These are phyloP conservation scores for Sander vitreus DNA, from an alignment of 2,113 vertebrate genomes.

Conservation along the genomic window DNA sequence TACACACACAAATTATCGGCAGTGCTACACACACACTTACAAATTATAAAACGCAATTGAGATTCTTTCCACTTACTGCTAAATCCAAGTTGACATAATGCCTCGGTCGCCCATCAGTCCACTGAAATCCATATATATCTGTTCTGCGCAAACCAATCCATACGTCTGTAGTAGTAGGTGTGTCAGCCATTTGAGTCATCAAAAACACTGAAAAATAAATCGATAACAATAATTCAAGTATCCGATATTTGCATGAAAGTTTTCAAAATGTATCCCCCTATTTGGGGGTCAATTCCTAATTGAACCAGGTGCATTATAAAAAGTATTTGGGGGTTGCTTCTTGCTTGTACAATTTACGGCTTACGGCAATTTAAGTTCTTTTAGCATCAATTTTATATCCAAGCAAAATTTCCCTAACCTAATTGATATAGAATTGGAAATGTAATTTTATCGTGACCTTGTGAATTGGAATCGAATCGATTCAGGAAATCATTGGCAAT, in stretches of 20 bases:
- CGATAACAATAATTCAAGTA: background rate
- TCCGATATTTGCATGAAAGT: background rate
- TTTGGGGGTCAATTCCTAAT: too few relatives aligned
- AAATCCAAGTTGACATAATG: slow-evolving; percentile 71
- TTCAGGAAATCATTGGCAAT: too few relatives aligned
- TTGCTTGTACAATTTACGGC: too few relatives aligned
- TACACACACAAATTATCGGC: background rate
- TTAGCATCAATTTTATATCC: too few relatives aligned
- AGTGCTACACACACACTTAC: background rate
- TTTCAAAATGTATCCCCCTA: too few relatives aligned
- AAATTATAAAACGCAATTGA: background rate
- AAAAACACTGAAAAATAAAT: slow-evolving; percentile 76
- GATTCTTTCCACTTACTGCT: background rate
- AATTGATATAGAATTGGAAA: too few relatives aligned
- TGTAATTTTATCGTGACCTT: too few relatives aligned
- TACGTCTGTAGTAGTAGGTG: slow-evolving; percentile 67
- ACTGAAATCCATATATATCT: slow-evolving; percentile 77
- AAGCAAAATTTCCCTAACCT: too few relatives aligned
- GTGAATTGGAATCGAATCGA: too few relatives aligned
- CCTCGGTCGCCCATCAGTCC: slow-evolving; percentile 86
- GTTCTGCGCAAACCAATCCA: slow-evolving; percentile 90
- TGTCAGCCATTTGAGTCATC: slow-evolving; percentile 77
- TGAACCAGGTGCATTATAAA: too few relatives aligned
- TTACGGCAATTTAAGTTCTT: too few relatives aligned
- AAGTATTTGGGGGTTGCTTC: too few relatives aligned